Evolutionary conservation across 2,797 vertebrate genomes (phyloP).

Genomic region (Eospalax fontanierii): DNA sequence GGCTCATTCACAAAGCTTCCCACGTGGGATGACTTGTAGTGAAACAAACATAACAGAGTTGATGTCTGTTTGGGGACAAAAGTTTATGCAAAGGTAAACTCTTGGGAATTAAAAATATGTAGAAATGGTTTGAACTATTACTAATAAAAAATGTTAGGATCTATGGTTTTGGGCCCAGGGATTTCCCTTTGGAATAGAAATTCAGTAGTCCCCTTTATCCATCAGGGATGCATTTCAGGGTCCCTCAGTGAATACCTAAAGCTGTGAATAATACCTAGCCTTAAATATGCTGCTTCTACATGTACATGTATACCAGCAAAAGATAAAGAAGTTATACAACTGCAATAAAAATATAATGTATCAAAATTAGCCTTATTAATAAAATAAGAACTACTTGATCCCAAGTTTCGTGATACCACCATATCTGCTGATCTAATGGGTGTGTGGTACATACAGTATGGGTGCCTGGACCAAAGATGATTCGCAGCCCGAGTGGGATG

Average conservation of each 20-base stretch:
- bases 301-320: neutral
- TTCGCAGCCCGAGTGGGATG: neutral
- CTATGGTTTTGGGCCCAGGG: neutral
- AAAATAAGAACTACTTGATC: neutral
- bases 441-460: neutral
- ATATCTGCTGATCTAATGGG: neutral
- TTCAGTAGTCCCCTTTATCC: neutral
- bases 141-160: neutral
- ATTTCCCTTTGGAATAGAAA: slow-evolving; percentile 21
- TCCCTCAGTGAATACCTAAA: neutral
- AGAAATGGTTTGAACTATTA: neutral
- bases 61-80: neutral
- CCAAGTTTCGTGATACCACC: neutral
- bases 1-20: neutral
- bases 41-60: neutral
- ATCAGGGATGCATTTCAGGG: neutral
- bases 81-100: neutral
- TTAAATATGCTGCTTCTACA: neutral
- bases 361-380: neutral
- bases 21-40: neutral
- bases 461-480: neutral
- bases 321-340: neutral
- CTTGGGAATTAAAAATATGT: neutral
- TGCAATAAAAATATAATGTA: neutral
- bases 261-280: neutral